phyloP scores from a whole-genome alignment of 1,140 invertebrate species.

The Ectropis grisescens region DNA sequence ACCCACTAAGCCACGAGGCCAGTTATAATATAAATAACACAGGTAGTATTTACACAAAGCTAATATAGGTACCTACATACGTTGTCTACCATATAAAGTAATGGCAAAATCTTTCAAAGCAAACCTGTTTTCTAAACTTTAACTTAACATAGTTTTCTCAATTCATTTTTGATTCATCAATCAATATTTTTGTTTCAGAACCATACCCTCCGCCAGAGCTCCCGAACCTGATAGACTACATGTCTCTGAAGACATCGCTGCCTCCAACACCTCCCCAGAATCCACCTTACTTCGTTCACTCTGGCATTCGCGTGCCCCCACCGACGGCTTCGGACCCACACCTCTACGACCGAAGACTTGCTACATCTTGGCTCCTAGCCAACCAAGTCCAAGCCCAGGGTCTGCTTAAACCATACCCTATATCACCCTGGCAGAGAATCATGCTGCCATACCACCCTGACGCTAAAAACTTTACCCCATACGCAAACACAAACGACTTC shows the following conservation, averaged over 20 bases:
- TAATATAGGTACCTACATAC: no score
- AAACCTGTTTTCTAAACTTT: no score
- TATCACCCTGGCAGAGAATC: constrained; percentile 68
- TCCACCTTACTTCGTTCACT: constrained; percentile 56
- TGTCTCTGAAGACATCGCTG: constrained; percentile 46
- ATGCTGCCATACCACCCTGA: constrained; percentile 66
- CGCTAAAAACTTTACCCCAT: constrained; percentile 49
- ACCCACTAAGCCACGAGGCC: no score
- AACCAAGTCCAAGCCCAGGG: constrained; percentile 62
- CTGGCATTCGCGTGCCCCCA: constrained; percentile 39
- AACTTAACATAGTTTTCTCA: no score
- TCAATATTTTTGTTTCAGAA: constrained; percentile 58
- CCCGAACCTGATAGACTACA: constrained; percentile 53
- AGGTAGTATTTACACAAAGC: no score
- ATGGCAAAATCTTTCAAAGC: no score
- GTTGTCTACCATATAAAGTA: no score
- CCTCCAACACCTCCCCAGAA: constrained; percentile 32
- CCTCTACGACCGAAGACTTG: constrained; percentile 67
- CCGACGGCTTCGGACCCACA: constrained; percentile 36
- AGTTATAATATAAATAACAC: no score
- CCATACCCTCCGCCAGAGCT: constrained; percentile 44
- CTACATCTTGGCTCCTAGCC: constrained; percentile 71
- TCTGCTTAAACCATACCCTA: constrained; percentile 54
- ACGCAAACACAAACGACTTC: constrained; percentile 43
- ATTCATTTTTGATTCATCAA: no score